A percentile compares a stretch with the other conserved stretches of the same genome.
phyloP scores from a whole-genome alignment of 2,113 vertebrate species.

The Xiphias gladius region DNA sequence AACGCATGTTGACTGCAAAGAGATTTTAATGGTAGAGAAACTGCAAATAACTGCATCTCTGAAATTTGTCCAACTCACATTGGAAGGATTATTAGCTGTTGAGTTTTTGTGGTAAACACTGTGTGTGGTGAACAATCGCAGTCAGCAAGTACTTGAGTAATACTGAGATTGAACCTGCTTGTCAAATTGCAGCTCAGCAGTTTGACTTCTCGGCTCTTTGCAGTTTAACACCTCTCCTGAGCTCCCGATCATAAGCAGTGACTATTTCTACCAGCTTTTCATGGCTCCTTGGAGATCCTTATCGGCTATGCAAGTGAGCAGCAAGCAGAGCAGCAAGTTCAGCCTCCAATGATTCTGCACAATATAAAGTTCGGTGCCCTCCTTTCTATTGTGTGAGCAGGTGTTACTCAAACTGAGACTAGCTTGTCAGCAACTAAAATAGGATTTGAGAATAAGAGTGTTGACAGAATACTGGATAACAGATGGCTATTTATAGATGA shows the following conservation, averaged over 20 bases:
- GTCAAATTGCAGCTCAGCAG: conserved; percentile 66
- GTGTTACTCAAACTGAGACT: conserved; percentile 54
- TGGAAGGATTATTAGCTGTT: conserved; percentile 51
- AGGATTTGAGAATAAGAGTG: conserved; percentile 40
- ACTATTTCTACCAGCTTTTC: conserved; percentile 69
- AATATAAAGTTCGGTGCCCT: conserved; percentile 46
- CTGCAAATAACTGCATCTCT: conserved; percentile 42
- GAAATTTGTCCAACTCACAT: conserved; percentile 43
- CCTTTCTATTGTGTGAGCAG: conserved; percentile 59
- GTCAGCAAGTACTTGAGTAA: conserved; percentile 67
- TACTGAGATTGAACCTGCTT: conserved; percentile 57
- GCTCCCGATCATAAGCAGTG: conserved; percentile 62
- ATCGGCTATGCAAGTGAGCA: conserved; percentile 68
- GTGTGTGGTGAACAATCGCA: conserved; percentile 59
- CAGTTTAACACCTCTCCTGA: conserved; percentile 60
- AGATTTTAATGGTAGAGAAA: conserved; percentile 63
- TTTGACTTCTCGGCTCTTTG: conserved; percentile 50
- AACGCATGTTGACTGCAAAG: conserved; percentile 71
- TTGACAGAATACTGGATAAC: conserved; percentile 44
- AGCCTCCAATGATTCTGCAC: conserved; percentile 52
- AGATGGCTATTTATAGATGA: conserved; percentile 66
- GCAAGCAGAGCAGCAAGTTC: conserved; percentile 61
- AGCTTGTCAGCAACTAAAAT: conserved; percentile 57
- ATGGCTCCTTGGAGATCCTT: conserved; percentile 67
- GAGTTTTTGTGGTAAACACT: conserved; percentile 48